Evolutionary conservation across 1,140 invertebrate species (phyloP).

Genomic region (Aporrectodea caliginosa): DNA sequence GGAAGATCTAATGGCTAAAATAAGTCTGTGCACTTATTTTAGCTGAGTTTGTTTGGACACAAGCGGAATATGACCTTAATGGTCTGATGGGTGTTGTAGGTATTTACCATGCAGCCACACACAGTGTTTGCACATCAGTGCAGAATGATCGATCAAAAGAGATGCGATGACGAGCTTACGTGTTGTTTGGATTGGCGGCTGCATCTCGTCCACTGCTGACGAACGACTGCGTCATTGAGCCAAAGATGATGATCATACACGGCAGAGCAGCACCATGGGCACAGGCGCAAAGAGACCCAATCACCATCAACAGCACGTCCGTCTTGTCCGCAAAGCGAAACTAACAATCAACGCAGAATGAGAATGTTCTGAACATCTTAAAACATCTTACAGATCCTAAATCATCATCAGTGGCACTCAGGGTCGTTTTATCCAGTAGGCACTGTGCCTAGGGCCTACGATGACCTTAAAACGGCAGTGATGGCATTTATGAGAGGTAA

Average conservation of each 20-base stretch:
- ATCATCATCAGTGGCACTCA: neutral
- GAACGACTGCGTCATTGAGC: slow-evolving; percentile 51
- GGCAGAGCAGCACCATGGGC: slow-evolving; percentile 49
- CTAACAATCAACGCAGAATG: slow-evolving; percentile 33
- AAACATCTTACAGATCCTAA: too few relatives aligned
- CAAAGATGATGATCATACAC: slow-evolving; percentile 53
- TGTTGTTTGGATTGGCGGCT: too few relatives aligned
- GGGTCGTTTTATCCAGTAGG: neutral
- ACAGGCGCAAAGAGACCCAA: slow-evolving; percentile 43
- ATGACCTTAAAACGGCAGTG: neutral
- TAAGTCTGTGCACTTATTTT: too few relatives aligned
- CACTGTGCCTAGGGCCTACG: neutral
- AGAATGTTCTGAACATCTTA: neutral
- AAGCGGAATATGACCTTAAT: too few relatives aligned
- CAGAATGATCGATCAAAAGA: too few relatives aligned
- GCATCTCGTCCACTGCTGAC: slow-evolving; percentile 30
- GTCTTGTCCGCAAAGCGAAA: slow-evolving; percentile 48
- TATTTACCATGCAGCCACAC: too few relatives aligned
- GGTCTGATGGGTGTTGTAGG: too few relatives aligned
- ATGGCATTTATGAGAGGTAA: neutral
- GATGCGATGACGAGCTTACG: too few relatives aligned
- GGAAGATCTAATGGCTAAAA: too few relatives aligned
- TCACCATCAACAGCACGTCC: slow-evolving; percentile 48
- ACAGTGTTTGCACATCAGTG: too few relatives aligned
- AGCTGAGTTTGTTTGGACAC: too few relatives aligned